A percentile compares a stretch with the other conserved stretches of the same genome.
Conservation (phyloP, 2,113 vertebrate species). For the Bombycilla garrulus region DNA sequence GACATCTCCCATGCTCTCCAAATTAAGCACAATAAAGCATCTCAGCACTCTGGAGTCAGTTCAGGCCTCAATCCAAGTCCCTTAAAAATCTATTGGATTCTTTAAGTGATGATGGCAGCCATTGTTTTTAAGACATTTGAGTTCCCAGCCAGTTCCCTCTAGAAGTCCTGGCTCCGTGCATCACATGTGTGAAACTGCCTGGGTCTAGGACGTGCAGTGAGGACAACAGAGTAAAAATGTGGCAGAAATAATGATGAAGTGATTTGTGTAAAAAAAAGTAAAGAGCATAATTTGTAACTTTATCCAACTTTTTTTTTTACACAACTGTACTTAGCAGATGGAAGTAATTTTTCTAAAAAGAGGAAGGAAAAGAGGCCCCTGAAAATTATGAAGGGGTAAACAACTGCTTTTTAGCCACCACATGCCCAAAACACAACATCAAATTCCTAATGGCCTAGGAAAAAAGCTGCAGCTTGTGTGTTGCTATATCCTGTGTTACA, state of each 20-base stretch:
- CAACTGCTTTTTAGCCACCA: neutral
- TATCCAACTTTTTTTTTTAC: neutral
- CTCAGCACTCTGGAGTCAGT: neutral
- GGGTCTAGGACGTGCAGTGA: neutral
- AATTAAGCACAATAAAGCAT: neutral
- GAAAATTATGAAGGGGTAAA: neutral
- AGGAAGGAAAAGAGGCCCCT: neutral
- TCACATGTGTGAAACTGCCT: neutral
- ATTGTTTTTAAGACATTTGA: neutral
- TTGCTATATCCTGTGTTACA: neutral
- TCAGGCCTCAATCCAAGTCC: neutral
- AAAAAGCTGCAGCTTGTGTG: neutral
- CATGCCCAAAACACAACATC: neutral
- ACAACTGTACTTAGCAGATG: neutral
- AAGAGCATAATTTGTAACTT: neutral
- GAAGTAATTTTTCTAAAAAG: conserved; percentile 1
- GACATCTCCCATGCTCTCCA: neutral
- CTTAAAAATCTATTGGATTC: neutral
- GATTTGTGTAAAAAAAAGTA: neutral
- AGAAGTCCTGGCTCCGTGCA: neutral
- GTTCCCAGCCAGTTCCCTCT: neutral
- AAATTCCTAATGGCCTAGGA: neutral
- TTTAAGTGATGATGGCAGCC: neutral
- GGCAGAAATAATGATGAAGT: neutral
- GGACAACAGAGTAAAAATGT: neutral